Conservation (phyloP, 2,888 invertebrate genomes). For the Clitarchus hookeri region DNA sequence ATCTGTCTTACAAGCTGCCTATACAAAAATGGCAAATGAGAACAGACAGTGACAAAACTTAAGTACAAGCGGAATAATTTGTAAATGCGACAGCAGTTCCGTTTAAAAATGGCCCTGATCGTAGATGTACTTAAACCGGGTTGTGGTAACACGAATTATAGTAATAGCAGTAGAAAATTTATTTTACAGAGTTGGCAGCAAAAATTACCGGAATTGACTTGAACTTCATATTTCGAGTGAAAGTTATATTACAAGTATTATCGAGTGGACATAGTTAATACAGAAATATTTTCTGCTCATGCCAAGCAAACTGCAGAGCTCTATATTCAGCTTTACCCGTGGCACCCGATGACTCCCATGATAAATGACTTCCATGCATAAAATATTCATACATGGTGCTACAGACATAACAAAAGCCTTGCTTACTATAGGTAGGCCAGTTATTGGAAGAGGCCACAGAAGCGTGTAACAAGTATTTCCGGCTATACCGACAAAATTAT, state of each 20-base stretch:
- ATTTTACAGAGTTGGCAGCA: background rate
- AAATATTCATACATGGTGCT: background rate
- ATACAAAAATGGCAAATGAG: background rate
- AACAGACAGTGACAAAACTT: background rate
- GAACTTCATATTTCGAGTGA: background rate
- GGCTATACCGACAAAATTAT: background rate
- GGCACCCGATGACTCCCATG: conserved; percentile 17
- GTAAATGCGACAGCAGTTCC: background rate
- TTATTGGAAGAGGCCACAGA: background rate
- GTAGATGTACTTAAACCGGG: conserved; percentile 22
- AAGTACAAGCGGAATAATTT: background rate
- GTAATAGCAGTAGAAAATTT: conserved; percentile 16
- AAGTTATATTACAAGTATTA: background rate
- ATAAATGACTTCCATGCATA: too few species aligned
- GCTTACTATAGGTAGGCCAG: background rate
- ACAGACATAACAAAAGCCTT: background rate
- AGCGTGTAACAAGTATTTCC: background rate
- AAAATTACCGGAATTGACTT: background rate
- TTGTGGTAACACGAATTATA: background rate
- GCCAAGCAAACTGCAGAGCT: background rate
- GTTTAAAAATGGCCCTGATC: background rate
- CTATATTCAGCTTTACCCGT: background rate
- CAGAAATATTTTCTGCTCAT: background rate
- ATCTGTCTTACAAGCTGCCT: background rate
- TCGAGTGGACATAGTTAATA: background rate